Percentiles rank a stretch among this genome's conserved stretches.
phyloP scores from a whole-genome alignment of 2,113 vertebrate genomes.

The Ammodytes marinus region DNA sequence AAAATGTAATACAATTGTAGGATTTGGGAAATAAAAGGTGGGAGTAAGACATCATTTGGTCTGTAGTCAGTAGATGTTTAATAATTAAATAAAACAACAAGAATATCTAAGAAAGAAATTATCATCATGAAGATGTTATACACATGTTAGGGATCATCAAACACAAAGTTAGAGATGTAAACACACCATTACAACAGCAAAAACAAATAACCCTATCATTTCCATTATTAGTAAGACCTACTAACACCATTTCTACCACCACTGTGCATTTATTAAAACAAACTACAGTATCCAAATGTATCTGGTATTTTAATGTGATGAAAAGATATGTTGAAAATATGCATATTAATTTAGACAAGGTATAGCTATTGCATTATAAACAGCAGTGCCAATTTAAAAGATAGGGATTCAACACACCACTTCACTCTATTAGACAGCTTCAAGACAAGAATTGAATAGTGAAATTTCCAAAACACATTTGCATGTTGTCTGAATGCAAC shows the following conservation, averaged over 20 bases:
- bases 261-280: background rate
- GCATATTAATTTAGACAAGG: background rate
- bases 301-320: conserved; percentile 1
- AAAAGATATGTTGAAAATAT: background rate
- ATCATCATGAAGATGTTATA: conserved; percentile 28
- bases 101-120: conserved; percentile 19
- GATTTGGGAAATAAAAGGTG: background rate
- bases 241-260: background rate
- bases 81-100: conserved; percentile 3
- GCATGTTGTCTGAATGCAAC: too few relatives aligned
- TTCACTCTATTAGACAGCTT: background rate
- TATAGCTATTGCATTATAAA: background rate
- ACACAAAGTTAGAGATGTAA: conserved; percentile 13
- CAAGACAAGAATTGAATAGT: background rate
- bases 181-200: conserved; percentile 8
- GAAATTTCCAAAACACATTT: background rate
- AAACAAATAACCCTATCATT: background rate
- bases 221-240: background rate
- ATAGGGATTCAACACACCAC: background rate
- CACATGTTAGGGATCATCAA: conserved; percentile 11
- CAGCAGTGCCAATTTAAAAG: background rate
- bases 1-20: conserved; percentile 8
- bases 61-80: conserved; percentile 8
- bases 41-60: background rate
- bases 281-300: background rate